Percentiles rank a stretch among this genome's conserved stretches.
Evolutionary conservation across 2,888 invertebrate genomes (phyloP).

Genomic region (Hylaea fasciaria): DNA sequence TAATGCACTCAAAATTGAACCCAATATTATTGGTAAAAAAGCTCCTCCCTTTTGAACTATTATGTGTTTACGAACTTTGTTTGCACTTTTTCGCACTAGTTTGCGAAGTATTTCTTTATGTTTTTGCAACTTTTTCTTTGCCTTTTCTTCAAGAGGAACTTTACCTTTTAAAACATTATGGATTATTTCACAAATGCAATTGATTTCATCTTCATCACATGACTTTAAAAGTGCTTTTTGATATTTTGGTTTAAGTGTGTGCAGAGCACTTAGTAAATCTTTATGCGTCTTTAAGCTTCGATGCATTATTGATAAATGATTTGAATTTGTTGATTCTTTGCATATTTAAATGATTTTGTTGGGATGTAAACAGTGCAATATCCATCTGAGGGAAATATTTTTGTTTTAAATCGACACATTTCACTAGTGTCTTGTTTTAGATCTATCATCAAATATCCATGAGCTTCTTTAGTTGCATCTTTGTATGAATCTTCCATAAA

Average conservation of each 20-base stretch:
- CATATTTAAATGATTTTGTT: constrained; percentile 39
- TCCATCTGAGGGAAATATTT: constrained; percentile 6
- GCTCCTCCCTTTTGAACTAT: constrained; percentile 37
- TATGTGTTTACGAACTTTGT: constrained; percentile 35
- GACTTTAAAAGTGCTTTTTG: constrained; percentile 39
- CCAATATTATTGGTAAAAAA: constrained; percentile 40
- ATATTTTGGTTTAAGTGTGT: constrained; percentile 27
- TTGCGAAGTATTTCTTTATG: constrained; percentile 17
- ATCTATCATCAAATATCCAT: constrained; percentile 48
- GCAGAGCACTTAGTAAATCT: constrained; percentile 7
- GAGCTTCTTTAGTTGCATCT: constrained; percentile 44
- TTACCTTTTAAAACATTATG: constrained; percentile 30
- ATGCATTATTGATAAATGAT: constrained; percentile 41
- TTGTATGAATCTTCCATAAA: constrained; percentile 46
- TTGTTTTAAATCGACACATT: constrained; percentile 8
- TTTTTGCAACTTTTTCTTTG: constrained; percentile 11
- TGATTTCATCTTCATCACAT: constrained; percentile 41
- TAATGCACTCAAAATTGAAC: constrained; percentile 40
- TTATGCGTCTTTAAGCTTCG: constrained; percentile 26
- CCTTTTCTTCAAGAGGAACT: constrained; percentile 15
- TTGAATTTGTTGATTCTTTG: constrained; percentile 30
- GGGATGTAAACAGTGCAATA: constrained; percentile 5
- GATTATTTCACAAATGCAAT: constrained; percentile 46
- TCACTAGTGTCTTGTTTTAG: constrained; percentile 43
- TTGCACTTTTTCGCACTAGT: constrained; percentile 20